phyloP scores from a whole-genome alignment of 2,888 invertebrate genomes.

The Netelia fuscicornis region DNA sequence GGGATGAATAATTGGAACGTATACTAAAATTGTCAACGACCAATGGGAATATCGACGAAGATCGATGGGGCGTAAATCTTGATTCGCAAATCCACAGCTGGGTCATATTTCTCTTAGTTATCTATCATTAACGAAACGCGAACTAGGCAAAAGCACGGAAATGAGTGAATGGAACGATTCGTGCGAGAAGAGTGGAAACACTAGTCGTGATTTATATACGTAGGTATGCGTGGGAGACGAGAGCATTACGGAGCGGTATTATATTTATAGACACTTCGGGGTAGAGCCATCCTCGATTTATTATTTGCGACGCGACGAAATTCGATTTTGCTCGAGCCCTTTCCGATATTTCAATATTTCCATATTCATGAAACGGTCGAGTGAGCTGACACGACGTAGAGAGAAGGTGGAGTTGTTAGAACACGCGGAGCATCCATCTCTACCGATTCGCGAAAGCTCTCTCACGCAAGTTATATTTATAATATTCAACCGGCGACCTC shows the following conservation, averaged over 20 bases:
- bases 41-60: no score
- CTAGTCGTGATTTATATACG: no score
- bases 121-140: no score
- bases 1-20: no score
- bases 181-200: no score
- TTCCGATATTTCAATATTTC: constrained; percentile 70
- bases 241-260: not conserved
- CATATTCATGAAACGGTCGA: constrained; percentile 70
- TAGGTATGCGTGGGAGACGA: not conserved
- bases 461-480: constrained; percentile 21
- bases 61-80: no score
- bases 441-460: constrained; percentile 41
- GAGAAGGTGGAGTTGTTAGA: constrained; percentile 33
- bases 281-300: constrained; percentile 53
- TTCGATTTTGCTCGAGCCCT: constrained; percentile 65
- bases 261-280: not conserved
- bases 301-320: constrained; percentile 66
- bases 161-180: no score
- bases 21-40: no score
- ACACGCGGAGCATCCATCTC: constrained; percentile 36
- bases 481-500: not conserved
- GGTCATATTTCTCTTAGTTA: no score
- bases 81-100: no score
- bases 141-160: no score
- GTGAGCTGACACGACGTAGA: constrained; percentile 2